Evolutionary conservation across 1,140 invertebrate species (phyloP), one percentile per base, ranked within the genome.

Genomic region (Macrotrachela quadricornifera): DNA sequence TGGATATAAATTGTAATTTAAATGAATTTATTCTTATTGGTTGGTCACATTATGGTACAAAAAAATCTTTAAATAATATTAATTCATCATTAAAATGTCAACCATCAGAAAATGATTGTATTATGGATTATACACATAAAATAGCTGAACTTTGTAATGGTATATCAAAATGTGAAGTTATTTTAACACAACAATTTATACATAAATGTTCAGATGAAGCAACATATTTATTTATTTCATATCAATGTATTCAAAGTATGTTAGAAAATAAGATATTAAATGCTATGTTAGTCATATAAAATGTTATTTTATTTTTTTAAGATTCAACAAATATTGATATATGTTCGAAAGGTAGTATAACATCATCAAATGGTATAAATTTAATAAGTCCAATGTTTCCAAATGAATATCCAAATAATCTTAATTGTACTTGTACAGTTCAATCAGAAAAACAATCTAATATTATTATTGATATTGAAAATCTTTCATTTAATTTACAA

Each of bases 81-180:
- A 30, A 30, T 30, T 8, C 16, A n/a, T 12, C 4, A 46, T 1
- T 46, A 36, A 46, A 46, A 13, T 13, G 12, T 46, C 2, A 13
- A 13, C 45, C 45, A 18, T 13, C 10, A 39, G 51, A 53, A 41
- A 21, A 42, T 11, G 51, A 53, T 36, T 53, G 51, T 42, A 46
- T 44, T 44, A 53, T 53, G 51, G 46, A 53, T 46, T 53, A 46
- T 43, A 53, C 51, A 9, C 40, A 48, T 41, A 53, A 53, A 48
- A 53, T 53, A 15, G 51, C 51, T 36, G 51, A 53, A 53, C 51
- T 46, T 17, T 53, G 51, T 15, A 53, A 53, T 36, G 51, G 51
- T 36, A 36, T 36, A 30, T 38, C 45, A 9, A 30, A 53, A 30
- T 53, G 51, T 36, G 46, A 46, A 16, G n/a, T 53, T 10, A 40